These are phyloP conservation scores for Microtus montanus DNA, from an alignment of 2,113 vertebrate species.

Conservation along the genomic window DNA sequence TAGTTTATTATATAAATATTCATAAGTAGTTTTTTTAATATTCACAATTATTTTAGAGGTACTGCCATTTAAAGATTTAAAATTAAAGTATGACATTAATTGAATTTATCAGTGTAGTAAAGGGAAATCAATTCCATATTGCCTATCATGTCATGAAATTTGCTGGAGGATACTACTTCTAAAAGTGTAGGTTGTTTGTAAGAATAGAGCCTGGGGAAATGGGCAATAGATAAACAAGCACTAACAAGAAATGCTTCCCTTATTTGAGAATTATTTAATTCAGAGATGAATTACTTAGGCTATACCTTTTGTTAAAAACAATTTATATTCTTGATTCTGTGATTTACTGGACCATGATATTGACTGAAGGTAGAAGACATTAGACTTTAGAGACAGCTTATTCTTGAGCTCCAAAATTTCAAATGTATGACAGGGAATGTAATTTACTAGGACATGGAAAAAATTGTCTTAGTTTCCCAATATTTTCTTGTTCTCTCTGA, in stretches of 20 bases:
- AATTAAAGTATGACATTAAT: slow-evolving; percentile 24
- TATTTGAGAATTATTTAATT: not conserved
- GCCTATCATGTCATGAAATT: not conserved
- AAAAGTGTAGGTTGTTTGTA: not conserved
- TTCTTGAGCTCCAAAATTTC: slow-evolving; percentile 2
- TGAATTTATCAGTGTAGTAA: slow-evolving; percentile 19
- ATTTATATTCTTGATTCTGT: not conserved
- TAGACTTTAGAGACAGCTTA: not conserved
- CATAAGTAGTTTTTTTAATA: slow-evolving; percentile 49
- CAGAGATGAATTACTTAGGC: not conserved
- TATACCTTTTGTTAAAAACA: not conserved
- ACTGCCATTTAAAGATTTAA: not conserved
- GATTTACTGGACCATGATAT: not conserved
- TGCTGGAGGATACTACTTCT: not conserved
- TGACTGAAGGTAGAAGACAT: not conserved
- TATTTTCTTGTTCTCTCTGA: not conserved
- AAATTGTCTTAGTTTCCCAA: not conserved
- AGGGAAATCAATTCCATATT: slow-evolving; percentile 7
- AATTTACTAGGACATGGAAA: not conserved
- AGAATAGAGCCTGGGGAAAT: not conserved
- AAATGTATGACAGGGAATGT: not conserved
- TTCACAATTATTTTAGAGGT: slow-evolving; percentile 52
- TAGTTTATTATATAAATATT: slow-evolving; percentile 30
- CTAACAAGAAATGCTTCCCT: slow-evolving; percentile 15
- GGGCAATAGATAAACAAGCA: slow-evolving; percentile 4